Percentiles rank a stretch among this genome's conserved stretches.
phyloP scores from a whole-genome alignment of 2,113 vertebrate genomes.

The Otocyon megalotis region DNA sequence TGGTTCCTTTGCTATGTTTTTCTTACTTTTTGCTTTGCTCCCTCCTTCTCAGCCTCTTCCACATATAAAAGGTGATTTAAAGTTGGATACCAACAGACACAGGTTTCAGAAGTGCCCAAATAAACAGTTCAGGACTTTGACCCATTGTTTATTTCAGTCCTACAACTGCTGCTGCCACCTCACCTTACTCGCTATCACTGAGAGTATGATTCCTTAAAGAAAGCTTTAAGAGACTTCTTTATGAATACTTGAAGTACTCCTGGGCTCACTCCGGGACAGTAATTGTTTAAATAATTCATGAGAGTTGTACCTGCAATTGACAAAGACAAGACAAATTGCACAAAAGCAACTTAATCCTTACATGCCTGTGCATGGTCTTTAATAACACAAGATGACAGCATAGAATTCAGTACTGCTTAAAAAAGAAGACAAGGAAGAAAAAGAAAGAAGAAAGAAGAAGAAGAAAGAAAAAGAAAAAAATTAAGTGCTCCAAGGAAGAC shows the following conservation, averaged over 20 bases:
- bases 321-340: conserved; percentile 50
- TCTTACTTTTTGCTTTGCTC: conserved; percentile 13
- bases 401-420: not conserved
- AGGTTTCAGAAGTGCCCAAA: not conserved
- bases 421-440: not conserved
- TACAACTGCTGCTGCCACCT: not conserved
- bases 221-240: not conserved
- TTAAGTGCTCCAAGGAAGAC: not conserved
- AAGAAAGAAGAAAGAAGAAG: no score
- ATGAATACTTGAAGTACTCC: conserved; percentile 45
- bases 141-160: not conserved
- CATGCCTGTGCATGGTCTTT: not conserved
- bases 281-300: conserved; percentile 67
- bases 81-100: not conserved
- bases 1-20: not conserved
- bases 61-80: not conserved
- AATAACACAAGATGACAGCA: conserved; percentile 28
- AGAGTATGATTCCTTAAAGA: conserved; percentile 7
- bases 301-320: conserved; percentile 17
- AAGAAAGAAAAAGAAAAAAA: not conserved
- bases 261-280: conserved; percentile 13
- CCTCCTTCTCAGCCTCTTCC: not conserved
- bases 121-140: not conserved
- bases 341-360: conserved; percentile 19
- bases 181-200: not conserved